phyloP scores from a whole-genome alignment of 2,888 invertebrate genomes.

The Uloborus plumipes region DNA sequence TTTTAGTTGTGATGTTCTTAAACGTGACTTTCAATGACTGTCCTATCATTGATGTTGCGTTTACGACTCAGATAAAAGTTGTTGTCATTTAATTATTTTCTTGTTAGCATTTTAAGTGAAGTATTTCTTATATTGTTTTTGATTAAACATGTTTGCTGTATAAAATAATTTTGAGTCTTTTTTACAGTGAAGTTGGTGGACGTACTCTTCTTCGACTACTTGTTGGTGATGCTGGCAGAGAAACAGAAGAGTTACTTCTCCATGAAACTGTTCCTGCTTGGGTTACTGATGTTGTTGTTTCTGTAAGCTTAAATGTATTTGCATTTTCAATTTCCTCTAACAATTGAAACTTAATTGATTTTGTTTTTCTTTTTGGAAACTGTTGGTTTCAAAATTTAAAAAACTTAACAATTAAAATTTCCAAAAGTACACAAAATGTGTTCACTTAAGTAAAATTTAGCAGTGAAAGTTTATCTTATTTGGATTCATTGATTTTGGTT shows the following conservation, averaged over 20 bases:
- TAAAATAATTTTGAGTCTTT: conserved; percentile 7
- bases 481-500: too few species aligned
- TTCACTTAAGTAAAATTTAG: too few species aligned
- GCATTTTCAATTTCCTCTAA: not conserved
- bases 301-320: conserved; percentile 75
- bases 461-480: too few species aligned
- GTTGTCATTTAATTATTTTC: not conserved
- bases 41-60: too few species aligned
- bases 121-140: not conserved
- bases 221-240: conserved; percentile 93
- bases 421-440: too few species aligned
- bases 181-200: conserved; percentile 90
- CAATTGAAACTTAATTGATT: not conserved
- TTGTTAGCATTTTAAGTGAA: not conserved
- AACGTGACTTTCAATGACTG: too few species aligned
- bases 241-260: conserved; percentile 90
- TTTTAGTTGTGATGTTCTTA: too few species aligned
- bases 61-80: too few species aligned
- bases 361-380: not conserved
- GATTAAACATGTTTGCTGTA: not conserved
- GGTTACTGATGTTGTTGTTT: conserved; percentile 95
- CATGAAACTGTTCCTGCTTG: conserved; percentile 95
- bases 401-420: too few species aligned
- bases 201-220: conserved; percentile 90
- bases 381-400: too few species aligned